phyloP scores from a whole-genome alignment of 2,113 vertebrate species.

The Elgaria multicarinata region DNA sequence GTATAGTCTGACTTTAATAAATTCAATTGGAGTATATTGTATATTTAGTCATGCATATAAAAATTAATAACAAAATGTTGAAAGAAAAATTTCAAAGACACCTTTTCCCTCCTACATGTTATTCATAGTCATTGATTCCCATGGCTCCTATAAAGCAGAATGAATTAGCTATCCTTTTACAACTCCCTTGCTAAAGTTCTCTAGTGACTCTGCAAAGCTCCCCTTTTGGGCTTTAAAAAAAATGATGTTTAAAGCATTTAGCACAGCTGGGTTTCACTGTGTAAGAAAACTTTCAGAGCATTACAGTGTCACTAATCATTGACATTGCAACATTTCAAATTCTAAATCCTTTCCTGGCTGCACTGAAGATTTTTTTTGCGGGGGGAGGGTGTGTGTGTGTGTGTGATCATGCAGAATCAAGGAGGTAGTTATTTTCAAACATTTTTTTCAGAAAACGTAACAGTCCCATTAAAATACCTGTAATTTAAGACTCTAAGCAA shows the following conservation, averaged over 20 bases:
- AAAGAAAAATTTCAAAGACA: conserved; percentile 42
- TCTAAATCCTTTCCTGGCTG: conserved; percentile 70
- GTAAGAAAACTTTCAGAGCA: conserved; percentile 76
- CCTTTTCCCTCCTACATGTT: conserved; percentile 77
- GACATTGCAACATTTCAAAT: conserved; percentile 71
- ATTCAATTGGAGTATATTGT: conserved; percentile 19
- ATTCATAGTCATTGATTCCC: conserved; percentile 83
- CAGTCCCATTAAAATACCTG: conserved; percentile 56
- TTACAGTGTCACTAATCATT: conserved; percentile 79
- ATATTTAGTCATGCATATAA: conserved; percentile 23
- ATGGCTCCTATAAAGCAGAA: conserved; percentile 76
- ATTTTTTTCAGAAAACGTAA: background rate
- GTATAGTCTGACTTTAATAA: conserved; percentile 5
- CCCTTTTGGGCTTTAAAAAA: conserved; percentile 55
- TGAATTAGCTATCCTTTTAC: conserved; percentile 82
- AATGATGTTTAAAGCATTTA: conserved; percentile 77
- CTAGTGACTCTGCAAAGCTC: conserved; percentile 73
- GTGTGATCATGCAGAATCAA: background rate
- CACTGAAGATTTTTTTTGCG: background rate
- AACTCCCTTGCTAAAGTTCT: conserved; percentile 78
- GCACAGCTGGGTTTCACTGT: conserved; percentile 81
- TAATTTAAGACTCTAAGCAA: conserved; percentile 73
- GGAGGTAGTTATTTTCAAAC: conserved; percentile 6
- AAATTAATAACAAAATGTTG: conserved; percentile 12
- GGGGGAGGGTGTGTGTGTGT: too few relatives aligned